Evolutionary conservation across 2,797 vertebrate species (phyloP).

Genomic region (Fringilla coelebs): DNA sequence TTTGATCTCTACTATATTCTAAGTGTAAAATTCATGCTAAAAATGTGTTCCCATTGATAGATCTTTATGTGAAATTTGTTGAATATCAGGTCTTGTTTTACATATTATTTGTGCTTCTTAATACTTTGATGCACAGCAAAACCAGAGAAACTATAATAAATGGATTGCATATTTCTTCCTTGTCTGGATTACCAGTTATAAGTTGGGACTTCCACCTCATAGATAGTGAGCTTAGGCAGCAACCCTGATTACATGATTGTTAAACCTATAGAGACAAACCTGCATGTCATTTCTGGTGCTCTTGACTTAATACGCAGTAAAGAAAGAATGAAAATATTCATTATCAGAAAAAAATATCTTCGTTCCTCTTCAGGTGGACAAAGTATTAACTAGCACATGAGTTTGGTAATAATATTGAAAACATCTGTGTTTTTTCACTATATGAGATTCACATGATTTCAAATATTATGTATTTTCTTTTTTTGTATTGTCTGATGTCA

Average conservation of each 20-base stretch:
- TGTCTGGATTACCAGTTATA: neutral
- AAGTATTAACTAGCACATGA: neutral
- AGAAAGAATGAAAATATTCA: neutral
- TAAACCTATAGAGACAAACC: neutral
- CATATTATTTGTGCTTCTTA: neutral
- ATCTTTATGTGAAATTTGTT: neutral
- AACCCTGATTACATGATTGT: neutral
- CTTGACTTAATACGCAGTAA: neutral
- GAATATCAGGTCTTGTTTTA: neutral
- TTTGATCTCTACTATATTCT: neutral
- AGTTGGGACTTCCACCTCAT: neutral
- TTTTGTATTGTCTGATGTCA: neutral
- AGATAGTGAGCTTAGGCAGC: neutral
- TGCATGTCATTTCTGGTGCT: neutral
- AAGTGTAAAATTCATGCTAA: neutral
- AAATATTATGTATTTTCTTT: neutral
- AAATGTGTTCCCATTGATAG: neutral
- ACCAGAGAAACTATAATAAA: neutral
- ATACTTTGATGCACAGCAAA: neutral
- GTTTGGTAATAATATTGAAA: neutral
- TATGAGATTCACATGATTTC: neutral
- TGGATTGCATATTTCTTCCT: neutral
- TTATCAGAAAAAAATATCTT: neutral
- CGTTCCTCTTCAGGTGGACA: neutral
- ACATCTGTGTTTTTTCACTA: neutral